Base-by-base conservation (phyloP, 1,140 invertebrate genomes). In the Drosophila erecta region DNA sequence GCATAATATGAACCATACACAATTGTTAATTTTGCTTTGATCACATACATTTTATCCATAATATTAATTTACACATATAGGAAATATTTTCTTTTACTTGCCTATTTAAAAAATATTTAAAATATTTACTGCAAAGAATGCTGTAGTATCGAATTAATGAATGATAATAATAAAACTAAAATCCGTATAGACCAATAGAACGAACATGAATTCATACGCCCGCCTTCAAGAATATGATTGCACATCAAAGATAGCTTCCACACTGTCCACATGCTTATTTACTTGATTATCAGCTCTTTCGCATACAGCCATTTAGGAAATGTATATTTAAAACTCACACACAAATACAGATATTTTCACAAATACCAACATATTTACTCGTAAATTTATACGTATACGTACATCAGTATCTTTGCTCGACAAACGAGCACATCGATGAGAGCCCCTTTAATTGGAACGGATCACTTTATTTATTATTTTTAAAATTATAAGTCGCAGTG, bases 221-320 rank as follows among this genome's bases (percentile, higher is more conserved):
- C 43, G 43, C 69, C 58, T 67, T 58, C 30, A 60, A 77, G 35
- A 80, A 74, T 86, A 69, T 81, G 77, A 86, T 59, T 74, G 61
- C 77, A 85, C 77, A 74, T 77, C 43, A 69, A 76, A 81, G 50
- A 77, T 76, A 81, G 59, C 77, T 51, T 85, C 81, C 65, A 86
- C 81, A 86, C 77, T 77, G 81, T 81, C 77, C 77, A 86, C 81
- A 77, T 76, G 44, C 60, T 69, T 85, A 65, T 77, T 81, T 85
- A 69, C 72, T 80, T 84, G 58, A 80, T 62, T 55, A 49, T 47
- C 55, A 59, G 56, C 54, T 67, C 66, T 40, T 53, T 56, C 37
- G 43, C 53, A 74, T 55, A 74, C 38, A 56, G 30, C 41, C 17
- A 38, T 66, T 75, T 30, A 44, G 17, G 67, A 76, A 58, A 59